Conservation (phyloP, 2,888 invertebrate genomes). For the Eulithis testata region DNA sequence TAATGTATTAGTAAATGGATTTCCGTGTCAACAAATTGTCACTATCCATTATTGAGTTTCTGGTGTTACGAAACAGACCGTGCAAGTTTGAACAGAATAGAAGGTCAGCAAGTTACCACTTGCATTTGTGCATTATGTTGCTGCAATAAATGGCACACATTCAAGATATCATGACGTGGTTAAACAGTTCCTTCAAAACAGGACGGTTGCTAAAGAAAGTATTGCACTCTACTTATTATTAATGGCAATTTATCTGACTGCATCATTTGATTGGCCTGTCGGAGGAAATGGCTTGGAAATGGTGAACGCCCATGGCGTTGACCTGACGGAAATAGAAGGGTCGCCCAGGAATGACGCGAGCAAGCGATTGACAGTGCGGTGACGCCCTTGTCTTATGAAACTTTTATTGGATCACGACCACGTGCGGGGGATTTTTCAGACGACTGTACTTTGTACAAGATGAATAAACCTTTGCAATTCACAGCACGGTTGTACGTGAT, state of each 20-base stretch:
- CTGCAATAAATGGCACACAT: too few relatives aligned
- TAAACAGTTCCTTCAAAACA: too few relatives aligned
- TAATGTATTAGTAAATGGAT: slow-evolving; percentile 4
- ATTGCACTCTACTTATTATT: slow-evolving; percentile 9
- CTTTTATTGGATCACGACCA: slow-evolving; percentile 27
- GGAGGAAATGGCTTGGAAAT: slow-evolving; percentile 74
- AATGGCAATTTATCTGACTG: slow-evolving; percentile 40
- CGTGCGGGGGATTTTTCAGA: background rate
- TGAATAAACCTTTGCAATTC: background rate
- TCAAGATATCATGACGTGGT: too few relatives aligned
- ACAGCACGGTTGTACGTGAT: background rate
- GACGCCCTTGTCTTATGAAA: slow-evolving; percentile 38
- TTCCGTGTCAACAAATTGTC: slow-evolving; percentile 7
- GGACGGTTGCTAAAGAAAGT: background rate
- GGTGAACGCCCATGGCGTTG: slow-evolving; percentile 74
- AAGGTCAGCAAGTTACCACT: too few relatives aligned
- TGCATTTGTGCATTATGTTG: too few relatives aligned
- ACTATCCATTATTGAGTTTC: background rate
- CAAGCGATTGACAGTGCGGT: slow-evolving; percentile 31
- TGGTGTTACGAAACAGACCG: background rate
- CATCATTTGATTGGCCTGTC: slow-evolving; percentile 56
- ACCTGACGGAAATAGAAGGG: slow-evolving; percentile 74
- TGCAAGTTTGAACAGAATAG: background rate
- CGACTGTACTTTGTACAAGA: background rate
- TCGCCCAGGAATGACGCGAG: slow-evolving; percentile 41